Conservation (phyloP, 2,888 invertebrate species). For the Erebia palarica region DNA sequence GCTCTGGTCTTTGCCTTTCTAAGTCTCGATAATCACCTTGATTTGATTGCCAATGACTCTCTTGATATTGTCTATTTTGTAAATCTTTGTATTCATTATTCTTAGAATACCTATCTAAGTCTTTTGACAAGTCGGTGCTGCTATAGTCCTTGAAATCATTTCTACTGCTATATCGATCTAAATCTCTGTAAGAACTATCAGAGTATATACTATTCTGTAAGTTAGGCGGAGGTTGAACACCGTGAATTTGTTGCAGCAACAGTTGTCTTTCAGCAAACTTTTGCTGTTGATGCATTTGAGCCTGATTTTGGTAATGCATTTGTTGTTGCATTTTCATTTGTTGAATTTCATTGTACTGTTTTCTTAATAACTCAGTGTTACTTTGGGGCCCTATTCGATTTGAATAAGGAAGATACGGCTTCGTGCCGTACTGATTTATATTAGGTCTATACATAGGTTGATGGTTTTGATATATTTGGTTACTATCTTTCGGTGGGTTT, state of each 20-base stretch:
- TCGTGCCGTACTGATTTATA: slow-evolving; percentile 73
- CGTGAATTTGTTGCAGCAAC: slow-evolving; percentile 83
- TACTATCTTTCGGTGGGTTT: slow-evolving; percentile 81
- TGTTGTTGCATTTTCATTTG: slow-evolving; percentile 85
- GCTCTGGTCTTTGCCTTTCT: slow-evolving; percentile 63
- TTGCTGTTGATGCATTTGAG: slow-evolving; percentile 84
- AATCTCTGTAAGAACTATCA: slow-evolving; percentile 73
- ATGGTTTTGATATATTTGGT: slow-evolving; percentile 82
- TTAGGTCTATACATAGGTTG: slow-evolving; percentile 76
- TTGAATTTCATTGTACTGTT: slow-evolving; percentile 84
- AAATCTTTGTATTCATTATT: slow-evolving; percentile 70
- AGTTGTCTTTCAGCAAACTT: slow-evolving; percentile 85
- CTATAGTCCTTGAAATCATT: slow-evolving; percentile 72
- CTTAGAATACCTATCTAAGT: slow-evolving; percentile 66
- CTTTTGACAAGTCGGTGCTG: slow-evolving; percentile 70
- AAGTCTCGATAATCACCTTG: slow-evolving; percentile 66
- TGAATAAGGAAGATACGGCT: slow-evolving; percentile 78
- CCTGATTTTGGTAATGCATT: slow-evolving; percentile 84
- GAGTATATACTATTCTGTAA: slow-evolving; percentile 78
- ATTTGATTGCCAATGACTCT: slow-evolving; percentile 69
- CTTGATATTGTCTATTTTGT: slow-evolving; percentile 66
- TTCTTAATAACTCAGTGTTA: slow-evolving; percentile 82
- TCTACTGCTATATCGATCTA: slow-evolving; percentile 74
- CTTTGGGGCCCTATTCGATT: slow-evolving; percentile 80
- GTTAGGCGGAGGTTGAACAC: slow-evolving; percentile 77